Conservation (phyloP, 2,113 vertebrate genomes). For the pig (Sus scrofa) region T2T-Sscrofa CM000820.6:105197001-105197500, state of each 20-base stretch:
- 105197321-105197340: background rate
- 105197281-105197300: background rate
- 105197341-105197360: background rate
- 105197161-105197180: background rate
- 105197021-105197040: background rate
- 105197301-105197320: background rate
- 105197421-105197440: constrained; percentile 31
- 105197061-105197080: background rate
- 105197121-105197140: background rate
- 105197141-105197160: constrained; percentile 8
- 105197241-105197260: constrained; percentile 33
- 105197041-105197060: background rate
- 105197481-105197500: constrained; percentile 55
- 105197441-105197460: constrained; percentile 67
- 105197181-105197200: constrained; percentile 33
- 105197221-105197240: constrained; percentile 15
- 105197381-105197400: constrained; percentile 54
- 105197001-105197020: background rate
- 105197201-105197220: constrained; percentile 36
- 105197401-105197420: background rate
- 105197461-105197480: background rate
- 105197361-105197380: background rate
- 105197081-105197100: background rate
- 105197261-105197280: constrained; percentile 37
- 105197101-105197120: background rate